Base-by-base conservation (phyloP, 1,140 invertebrate genomes). In the Hetaerina americana region DNA sequence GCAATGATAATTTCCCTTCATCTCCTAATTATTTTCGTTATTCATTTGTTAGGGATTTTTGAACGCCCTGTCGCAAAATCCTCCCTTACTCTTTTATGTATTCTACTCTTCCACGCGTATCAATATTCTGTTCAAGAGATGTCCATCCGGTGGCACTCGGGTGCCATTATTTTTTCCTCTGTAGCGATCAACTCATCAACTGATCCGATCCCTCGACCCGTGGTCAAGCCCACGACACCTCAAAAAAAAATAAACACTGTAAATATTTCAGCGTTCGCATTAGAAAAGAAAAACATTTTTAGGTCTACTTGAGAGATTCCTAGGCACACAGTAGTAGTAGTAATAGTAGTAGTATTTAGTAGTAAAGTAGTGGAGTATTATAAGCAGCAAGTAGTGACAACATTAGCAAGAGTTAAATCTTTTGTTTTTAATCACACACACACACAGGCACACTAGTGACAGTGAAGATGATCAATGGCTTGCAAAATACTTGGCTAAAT, bases 401-500 rank as follows among this genome's bases (percentile, higher is more conserved):
- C 40, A 57, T 57, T 57, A 57, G 40, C 40, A 57, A 57, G 22
- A 57, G 40, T 57, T 57, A 57, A 68, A 18, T 15, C 27, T 57
- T 57, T n/a, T n/a, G n/a, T n/a, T n/a, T 57, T 18, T 57, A 57
- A 57, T 57, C 40, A 26, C 15, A 71, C 72, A 71, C 28, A 70
- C 69, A 73, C 28, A 73, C 68, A 73, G 28, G 12, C 68, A 71
- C 29, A 71, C 24, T 25, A 40, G 31, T 66, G 22, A 66, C 22
- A 40, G 27, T 70, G 69, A 40, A 49, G 18, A 57, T 72, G 66
- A 49, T 72, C 5, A 10, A 27, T 70, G 26, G 25, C 25, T 71
- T 71, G 29, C 26, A 70, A 66, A 66, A 68, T 70, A 72, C 71
- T 15, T 69, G 74, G 70, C 76, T 75, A 81, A 76, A 83, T 85